Evolutionary conservation across 1,140 invertebrate species (phyloP), one percentile per base, ranked within the genome.

Genomic region (Dendrolimus kikuchii): DNA sequence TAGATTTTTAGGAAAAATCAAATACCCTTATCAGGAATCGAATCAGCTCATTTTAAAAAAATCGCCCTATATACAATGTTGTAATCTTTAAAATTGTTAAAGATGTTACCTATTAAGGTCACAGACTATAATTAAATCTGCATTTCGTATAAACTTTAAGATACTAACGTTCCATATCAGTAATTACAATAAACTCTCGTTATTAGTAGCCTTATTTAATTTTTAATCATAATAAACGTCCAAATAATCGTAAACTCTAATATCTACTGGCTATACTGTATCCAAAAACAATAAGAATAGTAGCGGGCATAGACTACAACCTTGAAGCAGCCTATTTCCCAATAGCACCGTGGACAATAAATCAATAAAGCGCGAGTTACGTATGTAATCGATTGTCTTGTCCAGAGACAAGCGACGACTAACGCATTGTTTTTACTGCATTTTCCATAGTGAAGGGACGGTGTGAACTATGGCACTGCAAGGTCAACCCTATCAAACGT

Each of bases 401-500:
- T 78, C 71, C 65, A 71, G 73, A 71, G 70, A 64, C 69, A 75
- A 77, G 79, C 77, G 74, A 64, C 74, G 67, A 63, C 72, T 59
- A 81, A 81, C 81, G 78, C 81, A 45, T 51, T 62, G 71, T 81
- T 84, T 84, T 83, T 84, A 79, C 70, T 45, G 10, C 76, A 79
- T 67, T 74, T 79, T 81, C 41, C 41, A 52, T 71, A 76, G 81
- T 84, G 81, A 84, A 84, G 81, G 81, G 78, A 74, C 77, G 74
- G 78, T 84, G 78, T 79, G 81, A 84, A 84, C 74, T 76, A 77
- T 76, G 75, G 77, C 66, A 64, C 67, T 51, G 65, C 74, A 84
- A 84, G 81, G 81, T 80, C 74, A 75, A 57, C 72, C 36, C 64
- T 77, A 68, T 81, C 77, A 81, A 80, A 83, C 63, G 68, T 77